Evolutionary conservation across 1,140 invertebrate species (phyloP), one percentile per base, ranked within the genome.

Genomic region (Nylanderia fulva): DNA sequence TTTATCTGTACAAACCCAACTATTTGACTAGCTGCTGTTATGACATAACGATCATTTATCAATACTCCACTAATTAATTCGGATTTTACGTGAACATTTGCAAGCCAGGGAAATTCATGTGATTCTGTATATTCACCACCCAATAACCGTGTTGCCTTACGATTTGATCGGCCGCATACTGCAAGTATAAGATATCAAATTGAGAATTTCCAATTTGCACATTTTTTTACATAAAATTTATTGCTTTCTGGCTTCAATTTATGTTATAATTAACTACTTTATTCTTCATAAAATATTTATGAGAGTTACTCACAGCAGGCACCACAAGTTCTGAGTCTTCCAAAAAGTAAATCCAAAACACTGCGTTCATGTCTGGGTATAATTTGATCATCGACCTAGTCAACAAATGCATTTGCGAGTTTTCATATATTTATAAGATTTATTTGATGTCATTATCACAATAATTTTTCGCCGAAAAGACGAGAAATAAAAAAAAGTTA

Each of bases 91-190:
- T 95, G 91, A 69, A 96, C 90, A 54, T 94, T 91, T 18, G 93
- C 94, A 0, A 96, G 91, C 96, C 96, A 96, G 1, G 96, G 96
- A 92, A 95, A 96, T 82, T 96, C 94, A 83, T 96, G 94, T 4
- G 93, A 90, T 52, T 92, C 92, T 4, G 94, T 92, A 75, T 89
- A 91, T 86, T 96, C 95, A 2, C 95, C 95, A 4, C 93, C 95
- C 15, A 95, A 68, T 33, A 96, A 91, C 13, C 94, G 91, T 2
- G 93, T 91, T 58, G 92, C 91, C 6, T 75, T 80, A 29, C 91
- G 91, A 88, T 94, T 94, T 6, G 93, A 79, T 89, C 91, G 91
- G 42, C 94, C 94, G 63, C 94, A 94, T 56, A 90, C 93, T 94
- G 52, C 0, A 88, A 88, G 52, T 39, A 42, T 36, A 83, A 86